phyloP scores from a whole-genome alignment of 2,888 invertebrate genomes.

The Lymantria dispar region DNA sequence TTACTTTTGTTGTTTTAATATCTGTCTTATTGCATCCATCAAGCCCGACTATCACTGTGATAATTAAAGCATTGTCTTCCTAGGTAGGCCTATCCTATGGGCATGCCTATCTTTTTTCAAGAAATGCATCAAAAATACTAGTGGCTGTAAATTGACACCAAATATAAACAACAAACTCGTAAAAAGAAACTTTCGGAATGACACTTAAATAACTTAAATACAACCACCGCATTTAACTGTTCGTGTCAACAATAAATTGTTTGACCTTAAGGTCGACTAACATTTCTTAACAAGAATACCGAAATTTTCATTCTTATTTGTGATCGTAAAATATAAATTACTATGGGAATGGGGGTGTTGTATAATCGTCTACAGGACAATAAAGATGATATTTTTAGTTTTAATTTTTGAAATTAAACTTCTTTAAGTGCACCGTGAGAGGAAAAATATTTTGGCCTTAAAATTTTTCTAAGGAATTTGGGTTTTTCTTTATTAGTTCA shows the following conservation, averaged over 20 bases:
- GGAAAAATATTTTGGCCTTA: no score
- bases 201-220: constrained; percentile 10
- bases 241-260: constrained; percentile 21
- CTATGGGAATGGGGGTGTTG: constrained; percentile 12
- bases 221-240: constrained; percentile 4
- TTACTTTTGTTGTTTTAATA: no score
- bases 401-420: not conserved
- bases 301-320: constrained; percentile 15
- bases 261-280: constrained; percentile 23
- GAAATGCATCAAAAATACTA: no score
- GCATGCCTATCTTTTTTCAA: no score
- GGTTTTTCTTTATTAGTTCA: no score
- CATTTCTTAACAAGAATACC: constrained; percentile 6
- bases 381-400: not conserved
- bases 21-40: no score
- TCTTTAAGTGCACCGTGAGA: no score
- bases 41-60: no score
- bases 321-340: constrained; percentile 22
- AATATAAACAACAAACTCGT: not conserved
- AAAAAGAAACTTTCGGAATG: constrained; percentile 5
- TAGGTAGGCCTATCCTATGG: no score
- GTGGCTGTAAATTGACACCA: not conserved
- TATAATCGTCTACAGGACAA: constrained; percentile 14
- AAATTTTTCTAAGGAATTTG: no score
- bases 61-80: no score